These are phyloP conservation scores for Pyrgus malvae DNA, from an alignment of 2,888 invertebrate genomes.

Conservation along the genomic window DNA sequence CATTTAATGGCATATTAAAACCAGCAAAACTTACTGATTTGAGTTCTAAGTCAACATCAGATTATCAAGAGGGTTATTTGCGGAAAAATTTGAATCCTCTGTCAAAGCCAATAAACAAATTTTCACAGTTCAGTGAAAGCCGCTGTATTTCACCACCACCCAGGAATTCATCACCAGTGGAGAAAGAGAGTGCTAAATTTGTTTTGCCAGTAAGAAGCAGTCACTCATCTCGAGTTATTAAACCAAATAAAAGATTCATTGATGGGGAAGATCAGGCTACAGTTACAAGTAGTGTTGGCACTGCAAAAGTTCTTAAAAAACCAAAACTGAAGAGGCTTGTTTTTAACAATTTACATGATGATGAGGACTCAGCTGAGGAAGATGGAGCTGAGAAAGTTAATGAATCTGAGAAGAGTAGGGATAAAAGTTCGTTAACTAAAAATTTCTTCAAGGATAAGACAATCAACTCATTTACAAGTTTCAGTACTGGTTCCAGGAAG, in stretches of 20 bases:
- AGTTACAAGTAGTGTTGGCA: conserved; percentile 46
- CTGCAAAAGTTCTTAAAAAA: conserved; percentile 74
- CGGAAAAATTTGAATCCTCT: conserved; percentile 73
- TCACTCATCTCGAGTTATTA: conserved; percentile 92
- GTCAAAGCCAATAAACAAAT: conserved; percentile 73
- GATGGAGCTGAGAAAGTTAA: conserved; percentile 53
- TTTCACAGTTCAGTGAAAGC: conserved; percentile 70
- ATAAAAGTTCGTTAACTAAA: conserved; percentile 53
- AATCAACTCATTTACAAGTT: conserved; percentile 64
- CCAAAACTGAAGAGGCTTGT: conserved; percentile 74
- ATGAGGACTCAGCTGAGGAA: conserved; percentile 59
- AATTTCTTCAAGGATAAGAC: conserved; percentile 74
- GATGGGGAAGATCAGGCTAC: conserved; percentile 83
- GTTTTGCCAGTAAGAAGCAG: conserved; percentile 90
- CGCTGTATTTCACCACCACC: conserved; percentile 75
- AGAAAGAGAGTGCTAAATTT: conserved; percentile 82
- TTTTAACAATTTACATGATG: conserved; percentile 66
- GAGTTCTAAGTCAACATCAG: conserved; percentile 79
- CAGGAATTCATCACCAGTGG: conserved; percentile 62
- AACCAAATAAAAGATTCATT: conserved; percentile 92
- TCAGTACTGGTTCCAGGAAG: conserved; percentile 55
- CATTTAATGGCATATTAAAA: conserved; percentile 82
- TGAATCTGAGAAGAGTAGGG: conserved; percentile 58
- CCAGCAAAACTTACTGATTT: conserved; percentile 84
- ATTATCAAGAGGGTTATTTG: conserved; percentile 74